Conservation (phyloP, 1,140 invertebrate genomes). For the Kradibia gibbosae region DNA sequence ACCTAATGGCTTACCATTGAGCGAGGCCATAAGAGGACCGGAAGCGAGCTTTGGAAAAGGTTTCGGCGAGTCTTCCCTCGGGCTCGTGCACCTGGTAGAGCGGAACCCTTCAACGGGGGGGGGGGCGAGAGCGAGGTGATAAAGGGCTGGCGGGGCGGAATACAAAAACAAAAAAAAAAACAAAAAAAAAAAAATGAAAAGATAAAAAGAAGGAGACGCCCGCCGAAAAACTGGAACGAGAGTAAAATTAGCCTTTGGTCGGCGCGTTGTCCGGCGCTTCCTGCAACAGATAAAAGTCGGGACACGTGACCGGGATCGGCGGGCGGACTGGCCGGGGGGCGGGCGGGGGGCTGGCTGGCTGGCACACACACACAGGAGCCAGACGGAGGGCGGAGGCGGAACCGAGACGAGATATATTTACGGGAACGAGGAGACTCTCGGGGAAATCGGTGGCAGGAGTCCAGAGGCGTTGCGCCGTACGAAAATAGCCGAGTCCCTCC, state of each 20-base stretch:
- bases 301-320: no score
- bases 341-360: slow-evolving; percentile 40
- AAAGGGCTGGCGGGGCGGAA: no score
- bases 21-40: no score
- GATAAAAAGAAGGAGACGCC: no score
- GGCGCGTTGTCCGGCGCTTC: neutral
- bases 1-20: no score
- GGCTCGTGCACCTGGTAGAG: no score
- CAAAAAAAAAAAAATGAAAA: no score
- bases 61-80: no score
- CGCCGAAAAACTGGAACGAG: neutral
- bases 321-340: slow-evolving; percentile 42
- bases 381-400: slow-evolving; percentile 2
- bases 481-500: slow-evolving; percentile 63
- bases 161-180: no score
- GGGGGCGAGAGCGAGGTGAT: no score
- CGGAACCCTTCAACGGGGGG: no score
- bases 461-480: slow-evolving; percentile 64
- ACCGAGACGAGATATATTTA: slow-evolving; percentile 67
- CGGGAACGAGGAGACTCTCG: slow-evolving; percentile 68
- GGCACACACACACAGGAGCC: neutral
- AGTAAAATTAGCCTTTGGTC: slow-evolving; percentile 1
- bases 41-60: no score
- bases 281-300: slow-evolving; percentile 20
- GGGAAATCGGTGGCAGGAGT: slow-evolving; percentile 67